Percentiles rank a stretch among this genome's conserved stretches.
phyloP scores from a whole-genome alignment of 2,888 invertebrate species.

The Pyrochroa serraticornis region DNA sequence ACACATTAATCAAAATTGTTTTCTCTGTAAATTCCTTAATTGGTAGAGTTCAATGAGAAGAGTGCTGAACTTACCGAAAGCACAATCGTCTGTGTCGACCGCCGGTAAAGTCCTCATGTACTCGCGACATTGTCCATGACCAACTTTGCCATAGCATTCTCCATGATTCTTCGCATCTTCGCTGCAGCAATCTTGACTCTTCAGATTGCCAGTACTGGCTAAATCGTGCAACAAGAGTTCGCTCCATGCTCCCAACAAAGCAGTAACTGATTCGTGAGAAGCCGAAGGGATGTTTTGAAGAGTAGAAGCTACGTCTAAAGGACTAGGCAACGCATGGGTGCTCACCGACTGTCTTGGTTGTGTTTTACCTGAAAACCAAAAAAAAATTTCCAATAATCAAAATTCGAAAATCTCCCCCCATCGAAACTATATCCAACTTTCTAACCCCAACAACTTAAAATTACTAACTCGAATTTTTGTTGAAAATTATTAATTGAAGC shows the following conservation, averaged over 20 bases:
- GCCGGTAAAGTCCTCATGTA: slow-evolving; percentile 76
- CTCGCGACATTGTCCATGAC: slow-evolving; percentile 63
- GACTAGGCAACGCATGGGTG: slow-evolving; percentile 67
- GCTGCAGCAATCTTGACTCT: slow-evolving; percentile 59
- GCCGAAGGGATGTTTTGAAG: slow-evolving; percentile 63
- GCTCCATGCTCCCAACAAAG: slow-evolving; percentile 81
- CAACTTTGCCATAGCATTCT: slow-evolving; percentile 63
- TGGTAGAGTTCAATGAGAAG: slow-evolving; percentile 1
- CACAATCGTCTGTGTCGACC: slow-evolving; percentile 66
- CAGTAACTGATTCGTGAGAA: slow-evolving; percentile 77
- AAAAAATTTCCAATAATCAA: no score
- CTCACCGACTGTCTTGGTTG: slow-evolving; percentile 62
- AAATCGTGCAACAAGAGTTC: slow-evolving; percentile 77
- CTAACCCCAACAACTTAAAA: no score
- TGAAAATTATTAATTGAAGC: no score
- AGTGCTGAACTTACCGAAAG: slow-evolving; percentile 63
- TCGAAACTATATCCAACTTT: neutral
- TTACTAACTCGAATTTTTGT: no score
- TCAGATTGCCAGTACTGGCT: slow-evolving; percentile 68
- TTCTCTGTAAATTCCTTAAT: no score
- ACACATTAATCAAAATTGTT: no score
- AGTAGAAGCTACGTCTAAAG: slow-evolving; percentile 65
- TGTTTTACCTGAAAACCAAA: slow-evolving; percentile 58
- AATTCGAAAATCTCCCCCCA: slow-evolving; percentile 5
- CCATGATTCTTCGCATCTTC: slow-evolving; percentile 56